Evolutionary conservation across 2,888 invertebrate species (phyloP).

Genomic region (Drosophila meridiana): DNA sequence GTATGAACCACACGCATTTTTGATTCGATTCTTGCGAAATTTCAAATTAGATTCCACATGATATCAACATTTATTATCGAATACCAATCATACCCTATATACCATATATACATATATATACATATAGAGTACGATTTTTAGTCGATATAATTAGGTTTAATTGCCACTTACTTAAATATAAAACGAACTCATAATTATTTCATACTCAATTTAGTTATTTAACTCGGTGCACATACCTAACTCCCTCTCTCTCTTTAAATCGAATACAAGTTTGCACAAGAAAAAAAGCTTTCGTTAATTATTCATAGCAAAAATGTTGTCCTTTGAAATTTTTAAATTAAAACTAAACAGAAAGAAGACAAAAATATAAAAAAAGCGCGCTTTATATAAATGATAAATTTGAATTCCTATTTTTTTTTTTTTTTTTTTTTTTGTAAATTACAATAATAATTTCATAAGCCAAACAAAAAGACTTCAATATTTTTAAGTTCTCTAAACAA

Average conservation of each 20-base stretch:
- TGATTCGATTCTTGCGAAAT: slow-evolving; percentile 49
- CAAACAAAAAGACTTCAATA: not conserved
- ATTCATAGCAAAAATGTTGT: slow-evolving; percentile 44
- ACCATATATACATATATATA: slow-evolving; percentile 10
- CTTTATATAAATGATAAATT: slow-evolving; percentile 9
- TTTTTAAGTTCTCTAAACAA: not conserved
- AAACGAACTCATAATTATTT: slow-evolving; percentile 38
- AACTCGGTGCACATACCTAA: slow-evolving; percentile 34
- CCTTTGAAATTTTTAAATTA: slow-evolving; percentile 33
- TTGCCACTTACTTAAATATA: slow-evolving; percentile 36
- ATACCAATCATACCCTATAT: slow-evolving; percentile 18
- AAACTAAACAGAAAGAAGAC: slow-evolving; percentile 1
- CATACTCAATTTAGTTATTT: slow-evolving; percentile 31
- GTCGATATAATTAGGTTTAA: slow-evolving; percentile 41
- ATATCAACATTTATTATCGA: slow-evolving; percentile 42
- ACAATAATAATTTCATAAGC: not conserved
- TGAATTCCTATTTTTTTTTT: not conserved
- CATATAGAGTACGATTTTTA: slow-evolving; percentile 9
- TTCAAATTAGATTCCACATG: slow-evolving; percentile 57
- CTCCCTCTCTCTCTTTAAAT: slow-evolving; percentile 9
- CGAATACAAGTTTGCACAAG: slow-evolving; percentile 33
- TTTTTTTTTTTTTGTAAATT: not conserved
- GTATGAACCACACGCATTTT: slow-evolving; percentile 52
- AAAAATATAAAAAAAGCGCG: not conserved
- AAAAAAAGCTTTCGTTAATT: slow-evolving; percentile 52